These are phyloP conservation scores for Pluvialis apricaria DNA, from an alignment of 2,113 vertebrate genomes.

Conservation along the genomic window DNA sequence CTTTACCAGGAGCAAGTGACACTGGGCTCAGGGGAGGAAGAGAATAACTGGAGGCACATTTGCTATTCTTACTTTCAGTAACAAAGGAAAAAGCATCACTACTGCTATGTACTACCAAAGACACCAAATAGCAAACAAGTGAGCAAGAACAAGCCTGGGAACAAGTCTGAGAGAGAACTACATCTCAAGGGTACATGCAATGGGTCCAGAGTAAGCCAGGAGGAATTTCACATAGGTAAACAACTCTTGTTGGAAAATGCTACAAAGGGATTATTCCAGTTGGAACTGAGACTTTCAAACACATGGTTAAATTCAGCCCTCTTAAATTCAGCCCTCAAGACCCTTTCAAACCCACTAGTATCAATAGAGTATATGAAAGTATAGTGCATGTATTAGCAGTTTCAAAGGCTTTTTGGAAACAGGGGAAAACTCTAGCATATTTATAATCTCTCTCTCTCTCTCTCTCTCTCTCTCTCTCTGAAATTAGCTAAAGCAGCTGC, in stretches of 20 bases:
- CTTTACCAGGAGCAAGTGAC: background rate
- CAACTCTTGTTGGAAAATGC: background rate
- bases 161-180: background rate
- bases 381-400: background rate
- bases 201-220: background rate
- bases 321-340: background rate
- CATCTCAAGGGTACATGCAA: background rate
- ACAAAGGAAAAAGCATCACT: background rate
- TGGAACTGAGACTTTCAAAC: background rate
- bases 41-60: background rate
- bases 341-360: background rate
- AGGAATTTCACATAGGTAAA: background rate
- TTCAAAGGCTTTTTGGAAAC: slow-evolving; percentile 23
- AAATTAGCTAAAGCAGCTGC: slow-evolving; percentile 47
- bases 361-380: background rate
- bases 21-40: background rate
- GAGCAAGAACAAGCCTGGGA: background rate
- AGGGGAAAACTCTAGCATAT: background rate
- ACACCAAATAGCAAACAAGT: background rate
- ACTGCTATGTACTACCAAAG: background rate
- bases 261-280: background rate
- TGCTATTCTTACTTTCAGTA: background rate
- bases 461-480: background rate
- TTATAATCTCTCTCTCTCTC: background rate
- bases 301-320: background rate